Base-by-base conservation (phyloP, 1,140 invertebrate species). In the Octopus sinensis region DNA sequence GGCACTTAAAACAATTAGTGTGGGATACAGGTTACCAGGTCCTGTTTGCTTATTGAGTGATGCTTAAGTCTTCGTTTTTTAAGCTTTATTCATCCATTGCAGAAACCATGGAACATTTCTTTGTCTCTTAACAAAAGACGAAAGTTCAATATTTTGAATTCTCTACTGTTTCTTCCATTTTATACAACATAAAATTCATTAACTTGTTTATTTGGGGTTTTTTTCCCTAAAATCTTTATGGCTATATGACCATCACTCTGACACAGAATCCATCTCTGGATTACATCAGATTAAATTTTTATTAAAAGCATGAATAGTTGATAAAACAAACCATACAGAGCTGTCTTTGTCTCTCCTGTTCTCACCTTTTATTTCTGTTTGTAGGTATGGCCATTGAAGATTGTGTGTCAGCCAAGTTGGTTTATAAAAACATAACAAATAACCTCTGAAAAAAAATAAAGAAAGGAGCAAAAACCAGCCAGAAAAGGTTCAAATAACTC, bases 331-430 rank as follows among this genome's bases (percentile, higher is more conserved):
- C 9, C 9, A 17, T 3, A 73, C 68, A 4, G 17, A 5, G 30
- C 7, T 17, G 17, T 73, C 13, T 73, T 0, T 17, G 17, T 73
- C 13, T 73, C 4, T 75, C 52, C 54, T 23, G 78, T 82, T 54
- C n/a, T 81, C 71, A 4, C 6, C 43, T 43, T 56, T 71, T 68
- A 78, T 68, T 85, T 83, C 84, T 82, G 83, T 79, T 88, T 87
- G 78, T 83, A 92, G 92, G 92, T 79, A 90, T 92, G 87, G 92
- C 91, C 6, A 87, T 91, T 13, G 92, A 93, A 89, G 92, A 93
- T 87, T 90, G 88, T 30, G 90, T 92, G 23, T 86, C 91, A 76
- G 92, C 91, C 30, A 88, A 91, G 73, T 83, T 92, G 10, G 87
- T 92, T 5, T 73, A 73, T 17, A 6, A 73, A 23, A 73, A 73